Percentiles rank a stretch among this genome's conserved stretches.
Conservation (phyloP, 2,797 vertebrate genomes). For the Adrianichthys oophorus region DNA sequence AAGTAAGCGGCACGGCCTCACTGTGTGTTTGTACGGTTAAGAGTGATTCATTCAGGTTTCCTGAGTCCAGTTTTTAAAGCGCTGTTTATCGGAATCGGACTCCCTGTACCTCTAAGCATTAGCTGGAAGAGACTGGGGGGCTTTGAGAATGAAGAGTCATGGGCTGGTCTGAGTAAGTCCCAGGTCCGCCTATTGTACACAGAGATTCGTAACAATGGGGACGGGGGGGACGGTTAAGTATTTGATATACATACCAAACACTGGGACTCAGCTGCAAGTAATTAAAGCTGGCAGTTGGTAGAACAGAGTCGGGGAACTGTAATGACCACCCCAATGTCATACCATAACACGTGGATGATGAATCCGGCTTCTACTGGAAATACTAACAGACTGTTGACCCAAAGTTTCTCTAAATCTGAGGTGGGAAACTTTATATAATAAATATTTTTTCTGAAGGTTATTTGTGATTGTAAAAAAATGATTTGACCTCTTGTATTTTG, state of each 20-base stretch:
- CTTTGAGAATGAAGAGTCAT: slow-evolving; percentile 68
- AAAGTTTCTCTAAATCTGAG: slow-evolving; percentile 48
- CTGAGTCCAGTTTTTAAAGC: slow-evolving; percentile 64
- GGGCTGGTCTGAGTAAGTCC: slow-evolving; percentile 66
- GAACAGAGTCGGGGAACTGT: slow-evolving; percentile 73
- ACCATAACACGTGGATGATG: slow-evolving; percentile 76
- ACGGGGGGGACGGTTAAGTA: slow-evolving; percentile 59
- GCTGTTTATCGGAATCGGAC: slow-evolving; percentile 71
- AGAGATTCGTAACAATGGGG: slow-evolving; percentile 68
- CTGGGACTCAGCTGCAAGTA: slow-evolving; percentile 77
- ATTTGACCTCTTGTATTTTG: slow-evolving; percentile 29
- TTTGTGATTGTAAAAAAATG: slow-evolving; percentile 52
- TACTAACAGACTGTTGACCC: slow-evolving; percentile 71
- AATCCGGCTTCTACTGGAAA: slow-evolving; percentile 71
- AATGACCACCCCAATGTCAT: slow-evolving; percentile 69
- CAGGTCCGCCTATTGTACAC: slow-evolving; percentile 73
- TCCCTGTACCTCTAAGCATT: slow-evolving; percentile 54
- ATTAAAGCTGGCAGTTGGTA: slow-evolving; percentile 80
- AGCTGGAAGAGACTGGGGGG: slow-evolving; percentile 61
- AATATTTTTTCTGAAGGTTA: slow-evolving; percentile 25
- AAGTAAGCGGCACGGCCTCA: slow-evolving; percentile 63
- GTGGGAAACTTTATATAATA: slow-evolving; percentile 44
- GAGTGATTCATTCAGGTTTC: slow-evolving; percentile 52
- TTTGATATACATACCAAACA: slow-evolving; percentile 75
- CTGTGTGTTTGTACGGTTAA: slow-evolving; percentile 53